Base-by-base conservation (phyloP, 2,113 vertebrate species). In the Catharus minimus region DNA sequence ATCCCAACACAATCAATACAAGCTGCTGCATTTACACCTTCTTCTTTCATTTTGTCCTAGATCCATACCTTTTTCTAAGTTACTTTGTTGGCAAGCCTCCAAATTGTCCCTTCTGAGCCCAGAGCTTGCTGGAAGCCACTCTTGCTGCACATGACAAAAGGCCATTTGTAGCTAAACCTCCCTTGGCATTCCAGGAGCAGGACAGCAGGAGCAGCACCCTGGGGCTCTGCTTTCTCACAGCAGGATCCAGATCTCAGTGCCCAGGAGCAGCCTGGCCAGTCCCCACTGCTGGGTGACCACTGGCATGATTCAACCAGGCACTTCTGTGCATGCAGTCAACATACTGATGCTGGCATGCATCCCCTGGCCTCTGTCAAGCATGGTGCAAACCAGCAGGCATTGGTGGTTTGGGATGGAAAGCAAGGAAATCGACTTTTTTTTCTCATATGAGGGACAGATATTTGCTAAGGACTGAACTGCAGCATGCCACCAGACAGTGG, bases 361-460 rank as follows among this genome's bases (percentile, higher is more conserved):
- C 13, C n/a, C 21, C 30, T 50, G 30, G 24, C 38, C 77, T 72
- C 76, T 49, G 9, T 6, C 0, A 2, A 77, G 33, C 15, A 23
- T 0, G 1, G 3, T 53, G 22, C 41, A 75, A 79, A 65, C 14
- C 74, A 68, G 20, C 17, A 79, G 32, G 19, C 18, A 7, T 3
- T 33, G 21, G 26, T 8, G 2, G 9, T 55, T 78, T 44, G 72
- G 53, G 32, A 68, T 28, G 41, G 36, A 60, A 79, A 65, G 32
- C 2, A 68, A 11, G 19, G 61, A 61, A 73, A 72, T 80, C 18
- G 18, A 28, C 3, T 19, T 65, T 38, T 38, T 65, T 65, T 1
- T 1, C 6, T 36, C 19, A 7, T 10, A 32, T 0, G 2, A 75
- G 39, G n/a, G 30, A 64, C 5, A 62, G 19, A 3, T 36, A 20